Conservation (phyloP, 2,888 invertebrate species). For the Cephus runcator region DNA sequence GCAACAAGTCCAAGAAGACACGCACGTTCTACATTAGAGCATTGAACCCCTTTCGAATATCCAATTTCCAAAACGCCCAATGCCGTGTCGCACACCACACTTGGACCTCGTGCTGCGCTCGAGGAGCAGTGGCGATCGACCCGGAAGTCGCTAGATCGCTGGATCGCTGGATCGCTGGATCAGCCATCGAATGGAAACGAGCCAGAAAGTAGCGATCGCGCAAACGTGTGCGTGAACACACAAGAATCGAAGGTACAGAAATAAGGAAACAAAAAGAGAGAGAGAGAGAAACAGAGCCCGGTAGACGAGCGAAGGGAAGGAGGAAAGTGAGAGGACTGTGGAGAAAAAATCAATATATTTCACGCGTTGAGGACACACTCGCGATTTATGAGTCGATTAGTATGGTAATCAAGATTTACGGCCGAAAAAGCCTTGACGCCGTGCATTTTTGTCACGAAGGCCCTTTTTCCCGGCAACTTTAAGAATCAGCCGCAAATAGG, state of each 20-base stretch:
- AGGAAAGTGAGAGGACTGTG: slow-evolving; percentile 8
- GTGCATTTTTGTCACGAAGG: slow-evolving; percentile 35
- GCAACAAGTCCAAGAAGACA: slow-evolving; percentile 43
- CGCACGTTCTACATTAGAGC: background rate
- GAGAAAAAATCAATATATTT: slow-evolving; percentile 1
- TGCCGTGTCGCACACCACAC: too few relatives aligned
- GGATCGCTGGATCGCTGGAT: too few relatives aligned
- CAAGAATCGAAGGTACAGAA: slow-evolving; percentile 24
- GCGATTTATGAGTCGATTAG: slow-evolving; percentile 54
- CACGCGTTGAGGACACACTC: slow-evolving; percentile 29
- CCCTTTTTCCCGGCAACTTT: background rate
- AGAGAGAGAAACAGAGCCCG: background rate
- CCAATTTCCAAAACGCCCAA: background rate
- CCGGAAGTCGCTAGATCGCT: too few relatives aligned
- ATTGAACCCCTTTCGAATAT: background rate
- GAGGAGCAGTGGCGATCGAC: too few relatives aligned
- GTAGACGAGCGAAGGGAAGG: background rate
- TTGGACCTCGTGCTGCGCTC: too few relatives aligned
- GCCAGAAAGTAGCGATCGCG: slow-evolving; percentile 1
- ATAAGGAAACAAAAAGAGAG: slow-evolving; percentile 17
- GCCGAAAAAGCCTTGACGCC: slow-evolving; percentile 40
- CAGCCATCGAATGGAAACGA: too few relatives aligned
- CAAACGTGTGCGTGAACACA: slow-evolving; percentile 14
- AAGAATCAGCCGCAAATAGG: too few relatives aligned
- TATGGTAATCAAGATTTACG: slow-evolving; percentile 52